Evolutionary conservation across 2,797 vertebrate species (phyloP), one percentile per base, ranked within the genome.

Genomic region (Notoglanidium macrostoma): DNA sequence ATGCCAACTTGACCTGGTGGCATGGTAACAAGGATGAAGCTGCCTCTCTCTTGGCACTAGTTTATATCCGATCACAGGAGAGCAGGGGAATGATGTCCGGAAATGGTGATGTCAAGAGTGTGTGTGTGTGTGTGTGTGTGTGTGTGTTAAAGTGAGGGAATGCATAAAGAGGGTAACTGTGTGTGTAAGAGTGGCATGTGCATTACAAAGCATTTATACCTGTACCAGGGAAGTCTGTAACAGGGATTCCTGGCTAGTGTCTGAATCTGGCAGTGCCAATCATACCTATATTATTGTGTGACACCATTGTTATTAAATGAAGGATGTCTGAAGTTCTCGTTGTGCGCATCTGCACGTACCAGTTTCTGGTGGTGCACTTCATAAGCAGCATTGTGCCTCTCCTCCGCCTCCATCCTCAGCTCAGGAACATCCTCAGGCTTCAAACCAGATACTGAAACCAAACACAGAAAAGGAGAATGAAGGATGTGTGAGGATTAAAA

Each of bases 291-390:
- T 29, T 59, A 35, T 9, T 51, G 46, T 8, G 26, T 17, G n/a
- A 54, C 21, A 19, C 12, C 35, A 82, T 6, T 49, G 15, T 67
- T 49, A 26, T 65, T 49, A 67, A 35, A 67, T 32, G 15, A 65
- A 46, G n/a, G 59, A 49, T 82, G 57, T 1, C 0, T 65, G 54
- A 15, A 1, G 6, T 44, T 26, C 1, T 51, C 9, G 17, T 29
- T 17, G 44, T 74, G 61, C 12, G 29, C 14, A 40, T 70, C 26
- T 51, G 44, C 83, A 55, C 35, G 86, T 93, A 99, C 97, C 97
- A 99, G 94, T 93, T 99, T 99, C 92, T 99, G 98, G 94, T 99
- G 98, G 94, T 97, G 98, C 86, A 99, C 98, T 93, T 99, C 98
- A 8, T 97, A 99, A 54, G 97, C 97, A 0, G 97, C 96, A 91